A percentile compares a stretch with the other conserved stretches of the same genome.
Evolutionary conservation across 2,113 vertebrate genomes (phyloP).

Genomic region (Diphyllodes magnificus): DNA sequence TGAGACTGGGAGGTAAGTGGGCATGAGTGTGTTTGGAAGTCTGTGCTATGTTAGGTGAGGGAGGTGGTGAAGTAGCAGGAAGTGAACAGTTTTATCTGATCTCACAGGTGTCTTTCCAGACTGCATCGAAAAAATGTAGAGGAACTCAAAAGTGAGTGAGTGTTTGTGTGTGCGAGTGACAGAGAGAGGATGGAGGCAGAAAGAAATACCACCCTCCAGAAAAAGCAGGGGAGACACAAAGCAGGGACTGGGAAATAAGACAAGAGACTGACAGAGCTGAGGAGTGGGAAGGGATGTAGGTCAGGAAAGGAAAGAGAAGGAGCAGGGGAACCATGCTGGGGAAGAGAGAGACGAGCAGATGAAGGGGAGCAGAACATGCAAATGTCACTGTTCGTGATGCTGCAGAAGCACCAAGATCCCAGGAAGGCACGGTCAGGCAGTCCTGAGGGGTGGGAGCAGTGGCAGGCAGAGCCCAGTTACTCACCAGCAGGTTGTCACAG

Average conservation of each 20-base stretch:
- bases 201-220: background rate
- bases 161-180: accelerated
- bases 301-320: background rate
- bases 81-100: constrained; percentile 23
- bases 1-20: background rate
- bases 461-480: background rate
- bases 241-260: background rate
- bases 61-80: constrained; percentile 22
- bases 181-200: background rate
- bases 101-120: background rate
- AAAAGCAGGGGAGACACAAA: background rate
- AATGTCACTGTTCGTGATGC: background rate
- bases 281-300: background rate
- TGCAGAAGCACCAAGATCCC: background rate
- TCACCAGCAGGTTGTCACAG: constrained; percentile 96
- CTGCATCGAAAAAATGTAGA: background rate
- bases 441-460: background rate
- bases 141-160: background rate
- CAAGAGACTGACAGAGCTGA: accelerated
- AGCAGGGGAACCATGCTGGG: background rate
- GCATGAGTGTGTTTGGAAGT: background rate
- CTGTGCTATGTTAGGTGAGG: background rate
- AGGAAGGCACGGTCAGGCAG: background rate
- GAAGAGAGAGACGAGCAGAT: background rate
- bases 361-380: background rate